Base-by-base conservation (phyloP, 2,113 vertebrate species). In the Nannospalax galili region DNA sequence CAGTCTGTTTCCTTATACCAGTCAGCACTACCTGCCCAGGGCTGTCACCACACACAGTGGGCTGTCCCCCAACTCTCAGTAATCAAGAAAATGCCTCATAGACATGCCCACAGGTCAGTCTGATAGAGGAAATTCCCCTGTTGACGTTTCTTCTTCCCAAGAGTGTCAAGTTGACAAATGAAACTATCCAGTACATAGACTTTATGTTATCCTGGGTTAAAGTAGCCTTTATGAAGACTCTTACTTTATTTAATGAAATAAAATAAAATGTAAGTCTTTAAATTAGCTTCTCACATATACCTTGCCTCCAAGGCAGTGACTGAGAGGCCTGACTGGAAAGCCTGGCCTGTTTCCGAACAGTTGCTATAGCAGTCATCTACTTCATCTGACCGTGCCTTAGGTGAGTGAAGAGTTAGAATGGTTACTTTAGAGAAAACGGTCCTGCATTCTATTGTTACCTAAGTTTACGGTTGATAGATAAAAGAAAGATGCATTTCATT, bases 331-430 rank as follows among this genome's bases (percentile, higher is more conserved):
- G 69, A 58, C 12, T 15, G 62, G 32, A 45, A 85, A 45, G 28
- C 32, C 60, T 69, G 26, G 15, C 14, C 37, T 40, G 35, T 77
- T n/a, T 30, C n/a, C 2, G 64, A 40, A 42, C 1, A 67, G 9
- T 82, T 82, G 4, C 26, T 0, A 0, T n/a, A 56, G n/a, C 74
- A 9, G 6, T 28, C 32, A 40, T 35, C 16, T 32, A 15, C 22
- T 16, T 52, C 42, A 58, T 67, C 60, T 73, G 79, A 1, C 22
- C 28, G 64, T 19, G 32, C 5, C 26, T 58, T 65, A 60, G 32
- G 17, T 45, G 62, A 64, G 19, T 75, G 74, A 58, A 56, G 16
- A 35, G 40, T 75, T 17, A 72, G n/a, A 37, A 4, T 64, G 26
- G 14, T 12, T 6, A 42, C 52, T 87, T 48, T 73, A 58, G 37